Evolutionary conservation across 2,113 vertebrate genomes (phyloP).

Genomic region (Brienomyrus longianalis): DNA sequence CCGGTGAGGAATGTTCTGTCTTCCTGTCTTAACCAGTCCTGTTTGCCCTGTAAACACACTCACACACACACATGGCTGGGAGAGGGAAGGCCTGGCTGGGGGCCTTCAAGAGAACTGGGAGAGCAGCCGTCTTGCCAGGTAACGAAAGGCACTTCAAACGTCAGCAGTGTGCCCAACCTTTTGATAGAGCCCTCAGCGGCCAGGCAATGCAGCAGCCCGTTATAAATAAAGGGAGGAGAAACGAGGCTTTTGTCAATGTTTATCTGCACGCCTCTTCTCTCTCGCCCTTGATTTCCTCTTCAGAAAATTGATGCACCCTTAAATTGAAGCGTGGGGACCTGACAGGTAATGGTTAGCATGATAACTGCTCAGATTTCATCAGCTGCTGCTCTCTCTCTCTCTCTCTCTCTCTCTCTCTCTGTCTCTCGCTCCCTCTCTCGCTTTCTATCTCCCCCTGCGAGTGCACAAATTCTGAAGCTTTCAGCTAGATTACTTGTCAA

Average conservation of each 20-base stretch:
- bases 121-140: conserved; percentile 81
- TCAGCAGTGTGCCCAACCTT: conserved; percentile 93
- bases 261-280: conserved; percentile 97
- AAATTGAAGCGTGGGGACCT: conserved; percentile 96
- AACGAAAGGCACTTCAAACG: conserved; percentile 87
- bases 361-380: conserved; percentile 99
- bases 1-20: too few relatives aligned
- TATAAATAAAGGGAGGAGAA: conserved; percentile 88
- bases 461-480: conserved; percentile 95
- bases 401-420: conserved; percentile 30
- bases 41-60: conserved; percentile 22
- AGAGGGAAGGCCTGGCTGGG: not conserved
- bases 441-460: not conserved
- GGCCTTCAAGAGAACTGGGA: conserved; percentile 46
- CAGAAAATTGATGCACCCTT: conserved; percentile 99
- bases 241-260: conserved; percentile 98
- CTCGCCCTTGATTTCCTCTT: conserved; percentile 99
- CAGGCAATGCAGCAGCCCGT: conserved; percentile 90
- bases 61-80: not conserved
- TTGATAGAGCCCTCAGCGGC: conserved; percentile 86
- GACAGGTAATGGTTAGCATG: conserved; percentile 99
- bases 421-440: conserved; percentile 30
- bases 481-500: conserved; percentile 97
- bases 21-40: conserved; percentile 28
- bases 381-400: conserved; percentile 46